Base-by-base conservation (phyloP, 2,113 vertebrate species). In the Caracal caracal region DNA sequence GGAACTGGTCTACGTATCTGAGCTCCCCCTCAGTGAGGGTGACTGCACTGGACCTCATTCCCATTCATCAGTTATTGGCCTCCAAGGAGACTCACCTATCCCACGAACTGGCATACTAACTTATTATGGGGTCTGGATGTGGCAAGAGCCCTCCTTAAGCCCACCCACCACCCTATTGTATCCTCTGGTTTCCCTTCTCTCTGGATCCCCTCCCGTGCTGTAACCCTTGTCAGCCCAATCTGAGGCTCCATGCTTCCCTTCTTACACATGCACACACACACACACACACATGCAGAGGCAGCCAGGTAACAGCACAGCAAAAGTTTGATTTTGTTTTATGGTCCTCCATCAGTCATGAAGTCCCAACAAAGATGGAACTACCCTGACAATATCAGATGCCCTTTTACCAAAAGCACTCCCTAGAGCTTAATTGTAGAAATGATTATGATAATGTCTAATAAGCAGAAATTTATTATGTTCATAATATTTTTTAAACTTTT, bases 401-500 rank as follows among this genome's bases (percentile, higher is more conserved):
- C 80, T 82, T 93, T 95, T 80, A 51, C 66, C 61, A 37, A 43
- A 85, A 82, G 22, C 6, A 92, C 28, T 43, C 1, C 84, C 56
- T 93, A 40, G 12, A 49, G 12, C 73, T 88, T 94, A 92, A 33
- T 71, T 79, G 30, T 63, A 85, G 26, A 97, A 75, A 22, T 59
- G 5, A 82, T 87, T 86, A 73, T 65, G 51, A 76, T 90, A 56
- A 37, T 71, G 30, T 82, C 51, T 91, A 93, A 51, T 88, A 49
- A 86, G 65, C 49, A 35, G 19, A 49, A n/a, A 30, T 19, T 20
- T 28, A 13, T 56, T 68, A 40, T 63, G n/a, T 87, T 70, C 43
- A 26, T 61, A 71, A 63, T 87, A n/a, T 82, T 95, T 90, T 91
- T 43, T 10, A 61, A 65, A 88, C 3, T 88, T 95, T 88, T 40